phyloP scores from a whole-genome alignment of 2,113 vertebrate species.

The Calyptomena viridis region DNA sequence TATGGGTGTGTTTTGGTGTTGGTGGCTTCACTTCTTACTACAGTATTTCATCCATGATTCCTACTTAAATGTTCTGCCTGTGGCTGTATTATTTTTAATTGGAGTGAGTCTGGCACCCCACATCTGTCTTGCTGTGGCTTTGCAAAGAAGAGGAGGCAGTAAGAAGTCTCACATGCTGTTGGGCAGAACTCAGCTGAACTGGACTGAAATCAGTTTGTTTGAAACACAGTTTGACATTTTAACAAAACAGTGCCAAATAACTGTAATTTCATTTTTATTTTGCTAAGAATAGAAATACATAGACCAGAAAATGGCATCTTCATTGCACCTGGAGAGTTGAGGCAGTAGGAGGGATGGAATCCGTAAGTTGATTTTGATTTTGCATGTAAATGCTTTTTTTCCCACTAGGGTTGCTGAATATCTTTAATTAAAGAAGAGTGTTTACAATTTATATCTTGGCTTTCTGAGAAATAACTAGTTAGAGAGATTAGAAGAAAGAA shows the following conservation, averaged over 20 bases:
- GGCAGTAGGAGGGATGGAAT: background rate
- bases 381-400: slow-evolving; percentile 9
- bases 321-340: background rate
- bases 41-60: background rate
- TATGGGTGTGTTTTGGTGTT: background rate
- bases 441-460: slow-evolving; percentile 4
- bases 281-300: background rate
- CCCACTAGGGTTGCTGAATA: background rate
- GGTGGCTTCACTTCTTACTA: background rate
- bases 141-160: background rate
- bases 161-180: background rate
- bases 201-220: slow-evolving; percentile 21
- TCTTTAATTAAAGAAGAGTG: slow-evolving; percentile 18
- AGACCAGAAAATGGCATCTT: background rate
- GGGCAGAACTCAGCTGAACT: background rate
- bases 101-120: background rate
- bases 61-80: background rate
- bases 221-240: slow-evolving; percentile 37
- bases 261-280: slow-evolving; percentile 22
- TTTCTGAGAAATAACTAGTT: background rate
- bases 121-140: background rate
- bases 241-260: slow-evolving; percentile 41
- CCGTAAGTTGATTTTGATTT: background rate
- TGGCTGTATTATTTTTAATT: background rate
- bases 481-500: slow-evolving; percentile 1